Percentiles rank a stretch among this genome's conserved stretches.
Conservation (phyloP, 2,797 vertebrate genomes). For the Neosalanx taihuensis region DNA sequence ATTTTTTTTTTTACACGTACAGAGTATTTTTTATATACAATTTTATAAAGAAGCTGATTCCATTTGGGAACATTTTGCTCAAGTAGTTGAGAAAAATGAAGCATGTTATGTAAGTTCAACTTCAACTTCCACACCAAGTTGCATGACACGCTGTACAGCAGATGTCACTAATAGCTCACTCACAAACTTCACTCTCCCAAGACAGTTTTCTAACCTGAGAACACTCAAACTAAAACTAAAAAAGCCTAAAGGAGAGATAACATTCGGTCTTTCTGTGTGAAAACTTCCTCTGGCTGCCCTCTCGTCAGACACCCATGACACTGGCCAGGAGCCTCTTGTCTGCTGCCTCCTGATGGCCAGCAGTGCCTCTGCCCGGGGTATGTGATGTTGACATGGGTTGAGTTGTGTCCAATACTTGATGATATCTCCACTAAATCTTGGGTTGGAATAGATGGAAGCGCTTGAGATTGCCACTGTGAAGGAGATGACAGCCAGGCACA, state of each 20-base stretch:
- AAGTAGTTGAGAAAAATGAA: background rate
- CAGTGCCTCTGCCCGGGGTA: slow-evolving; percentile 30
- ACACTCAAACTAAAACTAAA: slow-evolving; percentile 45
- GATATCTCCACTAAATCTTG: slow-evolving; percentile 25
- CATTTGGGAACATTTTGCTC: background rate
- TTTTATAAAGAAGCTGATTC: no score
- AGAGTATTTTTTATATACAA: no score
- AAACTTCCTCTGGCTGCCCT: background rate
- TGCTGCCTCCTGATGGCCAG: slow-evolving; percentile 23
- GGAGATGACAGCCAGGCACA: background rate
- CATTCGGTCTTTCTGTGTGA: slow-evolving; percentile 20
- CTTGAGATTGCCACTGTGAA: background rate
- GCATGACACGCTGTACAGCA: background rate
- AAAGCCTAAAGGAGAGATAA: background rate
- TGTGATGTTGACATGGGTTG: slow-evolving; percentile 42
- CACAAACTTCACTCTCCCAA: slow-evolving; percentile 41
- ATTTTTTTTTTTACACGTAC: no score
- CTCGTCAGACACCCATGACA: slow-evolving; percentile 8
- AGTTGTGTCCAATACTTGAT: slow-evolving; percentile 21
- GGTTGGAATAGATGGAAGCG: slow-evolving; percentile 5
- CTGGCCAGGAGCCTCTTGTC: slow-evolving; percentile 30
- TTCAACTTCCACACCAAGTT: background rate
- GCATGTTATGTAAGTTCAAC: background rate
- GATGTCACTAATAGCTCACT: slow-evolving; percentile 21
- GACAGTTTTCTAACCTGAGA: slow-evolving; percentile 45